A percentile compares a stretch with the other conserved stretches of the same genome.
Evolutionary conservation across 2,888 invertebrate species (phyloP).

Genomic region (Dicycla oo): DNA sequence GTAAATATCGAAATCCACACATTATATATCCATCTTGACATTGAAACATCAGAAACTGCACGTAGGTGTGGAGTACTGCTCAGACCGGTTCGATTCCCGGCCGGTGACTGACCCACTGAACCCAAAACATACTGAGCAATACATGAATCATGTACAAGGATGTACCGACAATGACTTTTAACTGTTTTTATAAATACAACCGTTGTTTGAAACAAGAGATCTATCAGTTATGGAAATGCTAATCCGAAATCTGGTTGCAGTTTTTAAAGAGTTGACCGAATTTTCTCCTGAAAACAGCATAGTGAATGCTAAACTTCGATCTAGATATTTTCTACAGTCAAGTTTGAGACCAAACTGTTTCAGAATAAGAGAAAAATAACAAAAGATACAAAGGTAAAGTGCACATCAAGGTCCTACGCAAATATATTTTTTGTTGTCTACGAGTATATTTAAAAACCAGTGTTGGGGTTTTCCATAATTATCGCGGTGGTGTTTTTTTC

Average conservation of each 20-base stretch:
- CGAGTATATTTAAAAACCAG: constrained; percentile 21
- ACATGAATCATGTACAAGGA: constrained; percentile 66
- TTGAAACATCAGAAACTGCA: constrained; percentile 49
- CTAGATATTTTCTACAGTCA: neutral
- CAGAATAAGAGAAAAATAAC: constrained; percentile 20
- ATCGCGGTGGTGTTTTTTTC: neutral
- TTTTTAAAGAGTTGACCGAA: neutral
- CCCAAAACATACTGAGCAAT: constrained; percentile 63
- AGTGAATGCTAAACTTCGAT: constrained; percentile 1
- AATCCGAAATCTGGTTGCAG: constrained; percentile 2
- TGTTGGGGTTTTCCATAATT: constrained; percentile 39
- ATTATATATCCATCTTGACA: constrained; percentile 56
- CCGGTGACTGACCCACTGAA: constrained; percentile 72
- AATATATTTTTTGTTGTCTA: constrained; percentile 36
- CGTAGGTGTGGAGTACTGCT: constrained; percentile 64
- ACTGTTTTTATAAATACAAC: constrained; percentile 48
- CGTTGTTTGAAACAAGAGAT: constrained; percentile 40
- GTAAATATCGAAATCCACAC: constrained; percentile 28
- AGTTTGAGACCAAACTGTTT: neutral
- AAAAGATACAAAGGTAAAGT: constrained; percentile 29
- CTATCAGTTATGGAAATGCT: constrained; percentile 21
- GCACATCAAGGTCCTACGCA: constrained; percentile 45
- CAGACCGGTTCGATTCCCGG: constrained; percentile 73
- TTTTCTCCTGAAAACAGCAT: neutral
- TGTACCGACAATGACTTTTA: constrained; percentile 57